Evolutionary conservation across 2,113 vertebrate genomes (phyloP).

Genomic region (Montifringilla adamsi): DNA sequence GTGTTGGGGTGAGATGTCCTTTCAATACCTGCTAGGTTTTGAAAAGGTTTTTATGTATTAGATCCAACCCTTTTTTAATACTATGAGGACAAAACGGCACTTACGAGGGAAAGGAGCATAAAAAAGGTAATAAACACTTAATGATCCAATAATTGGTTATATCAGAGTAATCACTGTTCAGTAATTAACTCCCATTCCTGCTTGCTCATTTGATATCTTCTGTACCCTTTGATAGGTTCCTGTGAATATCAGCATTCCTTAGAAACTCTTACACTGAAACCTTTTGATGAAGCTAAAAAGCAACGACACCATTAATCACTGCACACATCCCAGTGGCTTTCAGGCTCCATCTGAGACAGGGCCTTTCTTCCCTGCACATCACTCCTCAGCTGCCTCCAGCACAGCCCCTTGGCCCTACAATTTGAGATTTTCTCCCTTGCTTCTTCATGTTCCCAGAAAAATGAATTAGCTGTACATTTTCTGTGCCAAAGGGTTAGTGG

Average conservation of each 20-base stretch:
- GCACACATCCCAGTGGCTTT: not conserved
- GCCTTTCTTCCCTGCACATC: not conserved
- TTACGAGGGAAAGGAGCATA: conserved; percentile 73
- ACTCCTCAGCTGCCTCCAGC: not conserved
- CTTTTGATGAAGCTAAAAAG: conserved; percentile 67
- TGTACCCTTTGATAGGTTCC: conserved; percentile 69
- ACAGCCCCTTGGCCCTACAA: not conserved
- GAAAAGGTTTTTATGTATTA: conserved; percentile 35
- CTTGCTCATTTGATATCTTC: conserved; percentile 70
- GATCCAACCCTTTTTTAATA: conserved; percentile 63
- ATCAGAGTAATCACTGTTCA: conserved; percentile 80
- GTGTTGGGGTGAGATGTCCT: conserved; percentile 42
- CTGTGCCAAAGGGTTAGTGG: not conserved
- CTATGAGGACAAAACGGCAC: conserved; percentile 70
- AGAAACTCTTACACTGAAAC: conserved; percentile 61
- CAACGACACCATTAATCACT: conserved; percentile 53
- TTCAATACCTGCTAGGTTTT: conserved; percentile 17
- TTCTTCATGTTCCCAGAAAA: not conserved
- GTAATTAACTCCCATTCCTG: conserved; percentile 79
- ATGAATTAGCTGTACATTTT: not conserved
- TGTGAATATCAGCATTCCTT: conserved; percentile 70
- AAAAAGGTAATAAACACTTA: conserved; percentile 84
- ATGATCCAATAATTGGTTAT: conserved; percentile 83
- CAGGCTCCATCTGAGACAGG: not conserved
- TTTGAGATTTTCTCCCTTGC: not conserved